Percentiles rank a stretch among this genome's conserved stretches.
phyloP scores from a whole-genome alignment of 2,113 vertebrate genomes.

The Otocyon megalotis region DNA sequence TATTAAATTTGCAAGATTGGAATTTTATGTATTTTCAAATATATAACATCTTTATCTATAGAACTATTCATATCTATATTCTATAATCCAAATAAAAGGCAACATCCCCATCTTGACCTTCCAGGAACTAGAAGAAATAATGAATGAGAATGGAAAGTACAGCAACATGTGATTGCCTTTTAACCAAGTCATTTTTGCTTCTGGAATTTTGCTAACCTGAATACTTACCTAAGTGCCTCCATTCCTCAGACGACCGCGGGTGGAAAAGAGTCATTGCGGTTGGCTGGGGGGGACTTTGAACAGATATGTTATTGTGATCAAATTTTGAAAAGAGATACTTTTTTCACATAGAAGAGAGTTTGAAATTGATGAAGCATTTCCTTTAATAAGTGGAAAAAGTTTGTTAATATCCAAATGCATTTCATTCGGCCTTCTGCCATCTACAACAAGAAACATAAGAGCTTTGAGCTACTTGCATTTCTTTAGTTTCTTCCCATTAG shows the following conservation, averaged over 20 bases:
- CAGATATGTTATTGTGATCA: slow-evolving; percentile 25
- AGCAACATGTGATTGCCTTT: neutral
- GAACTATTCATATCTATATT: neutral
- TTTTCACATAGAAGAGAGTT: neutral
- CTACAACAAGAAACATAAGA: neutral
- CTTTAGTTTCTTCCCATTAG: neutral
- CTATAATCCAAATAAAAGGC: neutral
- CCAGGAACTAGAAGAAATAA: neutral
- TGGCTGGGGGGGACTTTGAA: neutral
- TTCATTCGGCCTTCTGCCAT: neutral
- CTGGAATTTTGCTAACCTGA: neutral
- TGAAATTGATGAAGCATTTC: neutral
- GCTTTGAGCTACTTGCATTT: neutral
- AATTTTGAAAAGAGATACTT: neutral
- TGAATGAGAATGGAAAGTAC: neutral
- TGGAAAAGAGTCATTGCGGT: neutral
- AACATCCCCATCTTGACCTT: neutral
- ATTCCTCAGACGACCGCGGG: neutral
- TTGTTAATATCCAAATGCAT: neutral
- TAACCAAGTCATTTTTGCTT: slow-evolving; percentile 1
- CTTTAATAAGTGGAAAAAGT: neutral
- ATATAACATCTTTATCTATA: neutral
- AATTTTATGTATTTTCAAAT: slow-evolving; percentile 54
- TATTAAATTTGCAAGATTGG: slow-evolving; percentile 42
- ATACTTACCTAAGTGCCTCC: neutral